A percentile compares a stretch with the other conserved stretches of the same genome.
Evolutionary conservation across 2,888 invertebrate species (phyloP).

Genomic region (Parapristionchus giblindavisi): DNA sequence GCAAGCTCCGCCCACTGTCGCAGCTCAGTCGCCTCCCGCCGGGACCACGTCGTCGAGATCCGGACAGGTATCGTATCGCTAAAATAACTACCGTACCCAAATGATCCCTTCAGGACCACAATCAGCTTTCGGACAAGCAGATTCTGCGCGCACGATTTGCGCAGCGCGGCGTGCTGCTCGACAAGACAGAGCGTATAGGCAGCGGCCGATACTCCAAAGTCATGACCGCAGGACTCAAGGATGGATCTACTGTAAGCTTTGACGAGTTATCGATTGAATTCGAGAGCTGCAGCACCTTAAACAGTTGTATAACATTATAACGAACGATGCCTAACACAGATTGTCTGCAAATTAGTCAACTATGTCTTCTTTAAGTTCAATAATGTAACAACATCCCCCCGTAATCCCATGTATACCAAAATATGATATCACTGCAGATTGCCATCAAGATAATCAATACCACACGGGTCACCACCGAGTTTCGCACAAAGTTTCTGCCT

Average conservation of each 20-base stretch:
- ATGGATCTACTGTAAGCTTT: constrained; percentile 33
- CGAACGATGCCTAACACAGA: too few relatives aligned
- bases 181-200: constrained; percentile 45
- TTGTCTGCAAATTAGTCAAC: too few relatives aligned
- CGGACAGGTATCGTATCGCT: neutral
- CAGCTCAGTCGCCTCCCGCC: neutral
- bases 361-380: too few relatives aligned
- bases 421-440: constrained; percentile 48
- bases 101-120: constrained; percentile 5
- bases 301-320: too few relatives aligned
- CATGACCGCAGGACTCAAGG: constrained; percentile 46
- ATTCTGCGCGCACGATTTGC: constrained; percentile 36
- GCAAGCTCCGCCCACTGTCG: neutral
- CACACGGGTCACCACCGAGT: constrained; percentile 51
- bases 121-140: constrained; percentile 34
- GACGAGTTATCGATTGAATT: too few relatives aligned
- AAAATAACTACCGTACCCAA: constrained; percentile 11
- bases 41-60: neutral
- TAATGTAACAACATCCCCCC: too few relatives aligned
- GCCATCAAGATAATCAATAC: constrained; percentile 61
- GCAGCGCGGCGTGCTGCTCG: constrained; percentile 22
- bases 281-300: too few relatives aligned
- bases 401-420: neutral
- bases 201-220: constrained; percentile 63
- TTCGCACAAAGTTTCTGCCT: constrained; percentile 58